Evolutionary conservation across 2,797 vertebrate genomes (phyloP).

Genomic region (Acanthis flammea): DNA sequence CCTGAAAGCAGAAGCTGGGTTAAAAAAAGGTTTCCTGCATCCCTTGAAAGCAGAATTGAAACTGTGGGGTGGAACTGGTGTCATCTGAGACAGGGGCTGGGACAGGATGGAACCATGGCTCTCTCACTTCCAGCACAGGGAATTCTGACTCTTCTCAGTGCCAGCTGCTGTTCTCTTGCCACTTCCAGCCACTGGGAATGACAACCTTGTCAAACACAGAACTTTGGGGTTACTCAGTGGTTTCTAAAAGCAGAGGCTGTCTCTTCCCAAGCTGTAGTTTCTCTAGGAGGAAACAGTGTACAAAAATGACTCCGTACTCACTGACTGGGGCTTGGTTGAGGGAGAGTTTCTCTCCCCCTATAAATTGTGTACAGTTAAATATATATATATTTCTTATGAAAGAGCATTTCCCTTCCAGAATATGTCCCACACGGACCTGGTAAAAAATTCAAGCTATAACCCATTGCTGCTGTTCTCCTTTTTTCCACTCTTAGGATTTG

Average conservation of each 20-base stretch:
- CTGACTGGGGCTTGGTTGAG: slow-evolving; percentile 8
- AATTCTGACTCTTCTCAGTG: background rate
- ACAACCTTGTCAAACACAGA: background rate
- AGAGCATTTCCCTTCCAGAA: slow-evolving; percentile 60
- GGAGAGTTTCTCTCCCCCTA: slow-evolving; percentile 62
- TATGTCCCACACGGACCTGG: slow-evolving; percentile 17
- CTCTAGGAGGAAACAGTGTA: slow-evolving; percentile 15
- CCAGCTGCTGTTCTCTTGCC: background rate
- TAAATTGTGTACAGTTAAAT: slow-evolving; percentile 75
- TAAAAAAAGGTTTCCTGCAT: background rate
- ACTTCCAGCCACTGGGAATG: background rate
- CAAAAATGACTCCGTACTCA: slow-evolving; percentile 45
- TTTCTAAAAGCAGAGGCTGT: slow-evolving; percentile 37
- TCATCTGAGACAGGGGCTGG: background rate
- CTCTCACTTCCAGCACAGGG: background rate
- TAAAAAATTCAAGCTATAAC: slow-evolving; percentile 51
- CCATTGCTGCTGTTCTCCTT: slow-evolving; percentile 64
- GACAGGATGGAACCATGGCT: background rate
- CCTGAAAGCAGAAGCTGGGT: slow-evolving; percentile 14
- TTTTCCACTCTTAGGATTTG: slow-evolving; percentile 11
- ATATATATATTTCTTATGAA: slow-evolving; percentile 71
- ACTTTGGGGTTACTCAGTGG: background rate
- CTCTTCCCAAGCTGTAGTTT: slow-evolving; percentile 55
- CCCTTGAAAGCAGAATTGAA: slow-evolving; percentile 13
- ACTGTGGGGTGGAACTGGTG: background rate